Evolutionary conservation across 2,888 invertebrate species (phyloP).

Genomic region (Lithophane socia): DNA sequence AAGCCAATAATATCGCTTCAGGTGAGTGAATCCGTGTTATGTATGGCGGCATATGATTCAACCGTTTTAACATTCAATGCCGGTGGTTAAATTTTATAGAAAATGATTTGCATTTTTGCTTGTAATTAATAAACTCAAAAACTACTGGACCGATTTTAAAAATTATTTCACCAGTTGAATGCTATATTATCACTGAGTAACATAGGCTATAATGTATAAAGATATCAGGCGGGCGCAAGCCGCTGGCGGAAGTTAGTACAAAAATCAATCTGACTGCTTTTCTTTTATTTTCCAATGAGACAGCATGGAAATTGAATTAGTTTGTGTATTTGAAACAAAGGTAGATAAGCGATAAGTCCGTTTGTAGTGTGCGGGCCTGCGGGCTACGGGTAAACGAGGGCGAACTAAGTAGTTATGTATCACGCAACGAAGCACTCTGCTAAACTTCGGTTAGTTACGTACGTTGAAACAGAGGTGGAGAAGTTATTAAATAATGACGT

Average conservation of each 20-base stretch:
- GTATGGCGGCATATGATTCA: conserved; percentile 8
- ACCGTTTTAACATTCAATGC: conserved; percentile 43
- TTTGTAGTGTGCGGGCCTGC: conserved; percentile 7
- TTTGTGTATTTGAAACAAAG: conserved; percentile 41
- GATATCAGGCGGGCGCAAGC: no score
- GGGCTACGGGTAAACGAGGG: conserved; percentile 33
- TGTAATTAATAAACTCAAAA: no score
- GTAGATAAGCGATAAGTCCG: conserved; percentile 54
- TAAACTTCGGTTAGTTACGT: conserved; percentile 41
- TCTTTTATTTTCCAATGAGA: conserved; percentile 33
- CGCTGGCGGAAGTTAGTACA: neutral
- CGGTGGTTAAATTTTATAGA: neutral
- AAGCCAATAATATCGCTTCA: conserved; percentile 52
- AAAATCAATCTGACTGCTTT: conserved; percentile 12
- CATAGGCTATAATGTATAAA: no score
- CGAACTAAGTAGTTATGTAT: conserved; percentile 45
- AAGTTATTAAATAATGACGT: conserved; percentile 12
- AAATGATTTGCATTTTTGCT: no score
- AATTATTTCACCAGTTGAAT: no score
- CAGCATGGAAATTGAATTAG: conserved; percentile 50
- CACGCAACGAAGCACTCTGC: conserved; percentile 44
- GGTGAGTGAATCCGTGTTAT: conserved; percentile 18
- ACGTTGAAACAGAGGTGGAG: conserved; percentile 1
- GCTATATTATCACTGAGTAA: no score
- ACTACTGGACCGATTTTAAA: no score